Percentiles rank a stretch among this genome's conserved stretches.
phyloP scores from a whole-genome alignment of 2,797 vertebrate species.

The Pangasius sanitwongsei region DNA sequence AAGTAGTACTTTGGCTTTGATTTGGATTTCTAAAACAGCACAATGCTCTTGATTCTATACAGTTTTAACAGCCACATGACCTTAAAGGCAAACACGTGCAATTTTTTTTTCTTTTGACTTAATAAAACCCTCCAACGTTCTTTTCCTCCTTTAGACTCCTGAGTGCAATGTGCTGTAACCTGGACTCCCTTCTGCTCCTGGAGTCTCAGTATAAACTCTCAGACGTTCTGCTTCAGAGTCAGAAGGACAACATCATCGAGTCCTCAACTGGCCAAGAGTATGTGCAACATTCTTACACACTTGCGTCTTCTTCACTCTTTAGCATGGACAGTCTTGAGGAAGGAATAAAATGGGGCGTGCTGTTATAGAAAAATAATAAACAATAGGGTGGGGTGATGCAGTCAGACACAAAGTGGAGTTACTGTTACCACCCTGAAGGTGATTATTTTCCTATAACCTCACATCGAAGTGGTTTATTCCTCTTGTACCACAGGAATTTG shows the following conservation, averaged over 20 bases:
- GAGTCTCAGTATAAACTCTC: conserved; percentile 89
- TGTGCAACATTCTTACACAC: conserved; percentile 46
- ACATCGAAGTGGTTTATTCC: not conserved
- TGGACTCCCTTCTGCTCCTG: conserved; percentile 88
- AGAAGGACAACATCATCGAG: conserved; percentile 82
- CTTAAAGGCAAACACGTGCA: not conserved
- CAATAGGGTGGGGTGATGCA: not conserved
- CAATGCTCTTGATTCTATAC: not conserved
- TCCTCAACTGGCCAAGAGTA: conserved; percentile 74
- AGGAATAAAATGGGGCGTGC: not conserved
- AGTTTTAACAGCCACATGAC: not conserved
- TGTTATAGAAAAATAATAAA: not conserved
- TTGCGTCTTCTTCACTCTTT: not conserved
- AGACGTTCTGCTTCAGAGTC: conserved; percentile 82
- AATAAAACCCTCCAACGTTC: not conserved
- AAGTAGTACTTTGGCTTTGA: not conserved
- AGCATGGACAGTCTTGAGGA: no score
- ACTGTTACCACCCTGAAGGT: not conserved
- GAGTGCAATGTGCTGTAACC: conserved; percentile 87
- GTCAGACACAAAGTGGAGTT: not conserved
- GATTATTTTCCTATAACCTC: not conserved
- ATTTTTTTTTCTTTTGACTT: not conserved
- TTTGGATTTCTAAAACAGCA: not conserved
- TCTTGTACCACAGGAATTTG: not conserved
- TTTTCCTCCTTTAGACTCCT: conserved; percentile 78